Percentiles rank a stretch among this genome's conserved stretches.
phyloP scores from a whole-genome alignment of 1,140 invertebrate genomes.

The Pachypsylla venusta region DNA sequence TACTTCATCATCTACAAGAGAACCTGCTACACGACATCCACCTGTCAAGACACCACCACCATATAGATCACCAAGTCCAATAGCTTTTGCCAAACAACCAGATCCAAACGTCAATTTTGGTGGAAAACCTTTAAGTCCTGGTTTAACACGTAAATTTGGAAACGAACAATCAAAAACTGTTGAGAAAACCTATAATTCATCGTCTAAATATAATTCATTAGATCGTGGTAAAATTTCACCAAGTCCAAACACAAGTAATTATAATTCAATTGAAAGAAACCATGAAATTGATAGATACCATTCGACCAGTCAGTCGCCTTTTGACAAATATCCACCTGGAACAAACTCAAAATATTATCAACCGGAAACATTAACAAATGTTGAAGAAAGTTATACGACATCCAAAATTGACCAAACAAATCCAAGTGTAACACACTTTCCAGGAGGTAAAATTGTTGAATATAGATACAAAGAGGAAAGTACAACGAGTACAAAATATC shows the following conservation, averaged over 20 bases:
- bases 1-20: neutral
- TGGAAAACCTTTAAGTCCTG: slow-evolving; percentile 7
- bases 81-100: slow-evolving; percentile 23
- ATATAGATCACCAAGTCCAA: slow-evolving; percentile 24
- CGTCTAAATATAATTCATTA: slow-evolving; percentile 21
- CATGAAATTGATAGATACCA: too few relatives aligned
- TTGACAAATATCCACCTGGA: neutral
- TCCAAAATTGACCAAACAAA: neutral
- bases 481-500: slow-evolving; percentile 21
- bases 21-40: neutral
- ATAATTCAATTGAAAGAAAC: neutral
- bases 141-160: neutral
- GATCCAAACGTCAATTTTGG: slow-evolving; percentile 15
- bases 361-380: neutral
- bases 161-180: neutral
- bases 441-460: neutral
- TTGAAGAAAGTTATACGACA: neutral
- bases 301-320: neutral
- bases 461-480: slow-evolving; percentile 26
- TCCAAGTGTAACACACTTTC: neutral
- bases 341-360: neutral
- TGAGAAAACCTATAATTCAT: slow-evolving; percentile 16
- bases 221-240: slow-evolving; percentile 17
- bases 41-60: slow-evolving; percentile 21
- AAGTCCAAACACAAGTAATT: neutral